Base-by-base conservation (phyloP, 2,888 invertebrate genomes). In the Hydrotaea cyrtoneurina region DNA sequence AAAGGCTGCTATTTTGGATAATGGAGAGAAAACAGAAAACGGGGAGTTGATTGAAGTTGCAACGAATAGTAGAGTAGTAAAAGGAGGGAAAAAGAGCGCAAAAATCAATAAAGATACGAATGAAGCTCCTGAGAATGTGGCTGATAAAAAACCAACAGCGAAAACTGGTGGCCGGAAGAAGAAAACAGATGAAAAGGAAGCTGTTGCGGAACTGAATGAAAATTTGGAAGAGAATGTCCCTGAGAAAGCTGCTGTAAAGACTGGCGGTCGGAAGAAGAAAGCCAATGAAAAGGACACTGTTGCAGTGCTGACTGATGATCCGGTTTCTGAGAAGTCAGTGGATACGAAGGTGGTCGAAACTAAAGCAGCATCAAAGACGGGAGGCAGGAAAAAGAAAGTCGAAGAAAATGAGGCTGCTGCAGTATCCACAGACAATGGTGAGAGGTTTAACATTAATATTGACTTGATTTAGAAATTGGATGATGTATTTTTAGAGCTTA, bases 41-140 rank as follows among this genome's bases (percentile, higher is more conserved):
- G 69, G 69, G 0, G 36, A 1, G 31, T 21, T n/a, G 0, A 46
- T 46, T 11, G 59, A 21, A 46, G 5, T 26, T 17, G 46, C 76
- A 50, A 71, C 86, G 0, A 88, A 88, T 75, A 83, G 84, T 13
- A 89, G 87, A 82, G 85, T 62, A 23, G 85, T 62, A 26, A 88
- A 89, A 26, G 78, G 80, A 13, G 89, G 86, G 23, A 90, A 83
- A 50, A 82, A 78, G 43, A 15, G 50, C 13, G 78, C 64, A 26
- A 78, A 78, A 5, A 31, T 46, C 11, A 17, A 21, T 23, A 71
- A 74, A 36, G 46, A 82, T 69, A 19, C 82, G 75, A 23, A 21
- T 23, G 23, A 69, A 46, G n/a, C 10, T 10, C 13, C 43, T 10
- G 64, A 78, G 69, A 72, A 8, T 19, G 79, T 72, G 21, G 86